These are phyloP conservation scores for Drosophila conformis DNA, from an alignment of 2,888 invertebrate genomes.

Conservation along the genomic window DNA sequence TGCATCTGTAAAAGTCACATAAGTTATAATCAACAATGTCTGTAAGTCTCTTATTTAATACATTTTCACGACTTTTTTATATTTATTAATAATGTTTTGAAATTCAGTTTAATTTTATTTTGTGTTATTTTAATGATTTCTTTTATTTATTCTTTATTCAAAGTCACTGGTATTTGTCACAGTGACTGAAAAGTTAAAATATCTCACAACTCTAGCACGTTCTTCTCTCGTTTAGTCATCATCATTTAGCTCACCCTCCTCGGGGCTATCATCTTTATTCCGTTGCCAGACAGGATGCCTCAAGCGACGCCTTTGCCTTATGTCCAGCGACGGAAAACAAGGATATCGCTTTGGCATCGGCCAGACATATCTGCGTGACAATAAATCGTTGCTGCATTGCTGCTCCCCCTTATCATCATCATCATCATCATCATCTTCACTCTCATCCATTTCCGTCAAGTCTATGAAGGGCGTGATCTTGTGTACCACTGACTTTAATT, in stretches of 20 bases:
- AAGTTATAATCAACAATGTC: background rate
- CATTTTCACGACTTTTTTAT: background rate
- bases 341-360: slow-evolving; percentile 8
- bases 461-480: slow-evolving; percentile 27
- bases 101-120: background rate
- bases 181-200: background rate
- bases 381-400: background rate
- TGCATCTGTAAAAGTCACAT: background rate
- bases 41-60: background rate
- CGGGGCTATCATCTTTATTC: background rate
- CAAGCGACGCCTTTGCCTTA: background rate
- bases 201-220: background rate
- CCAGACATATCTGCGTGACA: background rate
- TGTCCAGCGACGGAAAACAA: background rate
- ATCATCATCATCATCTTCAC: background rate
- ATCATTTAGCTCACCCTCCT: slow-evolving; percentile 57
- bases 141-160: background rate
- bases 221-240: background rate
- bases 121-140: background rate
- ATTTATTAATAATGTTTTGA: background rate
- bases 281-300: background rate
- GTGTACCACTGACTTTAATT: background rate
- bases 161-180: background rate
- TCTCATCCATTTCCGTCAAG: slow-evolving; percentile 16
- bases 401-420: background rate